Percentiles rank a stretch among this genome's conserved stretches.
Conservation (phyloP, 2,797 vertebrate species). For the Pseudocheirus occidentalis region DNA sequence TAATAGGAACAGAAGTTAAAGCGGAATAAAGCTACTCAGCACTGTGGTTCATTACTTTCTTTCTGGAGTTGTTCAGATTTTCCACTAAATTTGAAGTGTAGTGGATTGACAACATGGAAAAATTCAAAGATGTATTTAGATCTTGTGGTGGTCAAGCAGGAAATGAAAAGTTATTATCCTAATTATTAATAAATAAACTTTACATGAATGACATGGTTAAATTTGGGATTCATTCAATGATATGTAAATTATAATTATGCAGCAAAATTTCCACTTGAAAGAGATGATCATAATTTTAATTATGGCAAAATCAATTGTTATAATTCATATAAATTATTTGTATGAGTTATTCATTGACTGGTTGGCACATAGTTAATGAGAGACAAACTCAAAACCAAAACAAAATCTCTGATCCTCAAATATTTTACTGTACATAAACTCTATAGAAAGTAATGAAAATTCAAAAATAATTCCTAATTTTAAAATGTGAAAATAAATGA, state of each 20-base stretch:
- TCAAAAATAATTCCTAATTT: too few species aligned
- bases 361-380: neutral
- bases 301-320: neutral
- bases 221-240: neutral
- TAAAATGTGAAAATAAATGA: too few species aligned
- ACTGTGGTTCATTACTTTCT: neutral
- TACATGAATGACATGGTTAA: neutral
- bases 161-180: neutral
- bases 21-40: neutral
- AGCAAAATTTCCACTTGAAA: neutral
- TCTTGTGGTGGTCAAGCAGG: neutral
- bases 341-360: neutral
- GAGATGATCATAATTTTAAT: neutral
- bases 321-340: neutral
- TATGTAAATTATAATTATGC: neutral
- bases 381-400: neutral
- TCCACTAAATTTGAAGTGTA: neutral
- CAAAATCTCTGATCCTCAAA: neutral
- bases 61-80: neutral
- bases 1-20: neutral
- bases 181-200: neutral
- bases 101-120: neutral
- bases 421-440: too few species aligned
- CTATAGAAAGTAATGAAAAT: too few species aligned
- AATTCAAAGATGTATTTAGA: neutral